Evolutionary conservation across 2,113 vertebrate species (phyloP).

Genomic region (Arvicanthis niloticus): DNA sequence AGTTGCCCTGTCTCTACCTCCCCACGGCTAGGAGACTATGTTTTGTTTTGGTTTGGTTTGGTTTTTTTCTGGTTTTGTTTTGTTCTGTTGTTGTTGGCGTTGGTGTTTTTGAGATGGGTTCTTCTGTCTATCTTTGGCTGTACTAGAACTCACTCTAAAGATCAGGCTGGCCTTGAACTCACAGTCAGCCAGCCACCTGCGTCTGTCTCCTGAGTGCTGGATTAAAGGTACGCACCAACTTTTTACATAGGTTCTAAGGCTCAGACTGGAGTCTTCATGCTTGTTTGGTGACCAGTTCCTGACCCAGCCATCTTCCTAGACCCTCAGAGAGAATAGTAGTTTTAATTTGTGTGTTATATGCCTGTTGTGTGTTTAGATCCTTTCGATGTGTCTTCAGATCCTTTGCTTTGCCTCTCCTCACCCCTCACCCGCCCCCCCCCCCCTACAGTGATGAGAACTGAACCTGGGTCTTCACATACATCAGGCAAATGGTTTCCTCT

Average conservation of each 20-base stretch:
- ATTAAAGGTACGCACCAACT: background rate
- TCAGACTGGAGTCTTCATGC: background rate
- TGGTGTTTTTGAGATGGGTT: background rate
- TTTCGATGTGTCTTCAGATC: background rate
- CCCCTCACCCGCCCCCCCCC: fast-evolving
- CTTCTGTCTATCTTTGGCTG: background rate
- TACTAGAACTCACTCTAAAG: background rate
- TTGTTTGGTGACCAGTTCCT: background rate
- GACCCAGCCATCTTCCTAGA: background rate
- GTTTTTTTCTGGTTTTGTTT: background rate
- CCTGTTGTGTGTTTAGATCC: background rate
- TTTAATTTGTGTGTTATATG: background rate
- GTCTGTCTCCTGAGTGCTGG: background rate
- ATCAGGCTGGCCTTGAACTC: background rate
- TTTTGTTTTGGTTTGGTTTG: background rate
- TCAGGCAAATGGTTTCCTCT: background rate
- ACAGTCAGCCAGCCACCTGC: background rate
- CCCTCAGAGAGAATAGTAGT: background rate
- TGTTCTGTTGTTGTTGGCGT: background rate
- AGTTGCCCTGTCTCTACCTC: background rate
- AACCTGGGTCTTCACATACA: background rate
- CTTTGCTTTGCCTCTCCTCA: background rate
- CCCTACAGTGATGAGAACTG: background rate
- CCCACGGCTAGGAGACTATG: background rate
- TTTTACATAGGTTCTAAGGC: background rate